Evolutionary conservation across 2,113 vertebrate genomes (phyloP).

Genomic region (Myocastor coypus): DNA sequence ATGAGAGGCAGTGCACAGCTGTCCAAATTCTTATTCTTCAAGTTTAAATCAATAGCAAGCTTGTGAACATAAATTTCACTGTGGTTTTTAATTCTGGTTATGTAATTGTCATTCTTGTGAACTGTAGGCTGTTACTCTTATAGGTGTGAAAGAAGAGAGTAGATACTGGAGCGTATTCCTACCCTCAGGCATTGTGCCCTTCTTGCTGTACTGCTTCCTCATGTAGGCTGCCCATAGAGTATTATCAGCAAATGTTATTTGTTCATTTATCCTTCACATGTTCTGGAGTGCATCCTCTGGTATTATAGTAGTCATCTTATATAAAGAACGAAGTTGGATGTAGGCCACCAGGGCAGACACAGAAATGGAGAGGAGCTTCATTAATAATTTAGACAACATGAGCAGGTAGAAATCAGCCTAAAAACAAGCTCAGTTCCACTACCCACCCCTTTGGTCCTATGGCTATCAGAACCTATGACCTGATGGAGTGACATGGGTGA

Average conservation of each 20-base stretch:
- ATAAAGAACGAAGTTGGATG: not conserved
- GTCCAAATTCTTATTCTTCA: not conserved
- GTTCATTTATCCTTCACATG: not conserved
- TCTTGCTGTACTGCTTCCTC: not conserved
- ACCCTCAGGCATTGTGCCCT: not conserved
- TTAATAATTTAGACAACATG: not conserved
- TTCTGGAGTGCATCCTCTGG: not conserved
- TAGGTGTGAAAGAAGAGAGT: not conserved
- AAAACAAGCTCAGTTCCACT: not conserved
- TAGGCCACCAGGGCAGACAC: not conserved
- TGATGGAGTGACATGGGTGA: not conserved
- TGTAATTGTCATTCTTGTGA: constrained; percentile 15
- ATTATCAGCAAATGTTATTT: not conserved
- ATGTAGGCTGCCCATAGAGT: not conserved
- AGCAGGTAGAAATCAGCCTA: not conserved
- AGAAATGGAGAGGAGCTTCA: not conserved
- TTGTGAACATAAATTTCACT: constrained; percentile 13
- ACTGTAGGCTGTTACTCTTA: not conserved
- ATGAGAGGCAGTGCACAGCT: not conserved
- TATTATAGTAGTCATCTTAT: not conserved
- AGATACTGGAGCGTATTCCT: not conserved
- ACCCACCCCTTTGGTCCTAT: not conserved
- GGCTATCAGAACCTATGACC: not conserved
- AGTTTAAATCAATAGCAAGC: constrained; percentile 37
- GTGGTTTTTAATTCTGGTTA: not conserved